Percentiles rank a stretch among this genome's conserved stretches.
phyloP scores from a whole-genome alignment of 2,888 invertebrate genomes.

The Aphodius granarius region DNA sequence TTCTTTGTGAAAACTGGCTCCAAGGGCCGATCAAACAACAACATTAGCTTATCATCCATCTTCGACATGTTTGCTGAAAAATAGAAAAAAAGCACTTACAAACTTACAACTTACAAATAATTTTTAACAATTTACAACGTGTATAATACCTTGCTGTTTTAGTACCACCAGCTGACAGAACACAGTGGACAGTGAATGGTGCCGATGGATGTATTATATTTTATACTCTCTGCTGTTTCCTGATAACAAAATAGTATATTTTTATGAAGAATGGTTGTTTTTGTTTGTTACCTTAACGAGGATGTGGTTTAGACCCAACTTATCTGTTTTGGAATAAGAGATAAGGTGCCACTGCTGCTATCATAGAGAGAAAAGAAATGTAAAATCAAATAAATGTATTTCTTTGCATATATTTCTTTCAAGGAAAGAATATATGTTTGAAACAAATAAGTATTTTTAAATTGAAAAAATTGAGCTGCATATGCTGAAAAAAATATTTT shows the following conservation, averaged over 20 bases:
- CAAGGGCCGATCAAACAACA: slow-evolving; percentile 74
- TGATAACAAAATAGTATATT: neutral
- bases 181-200: neutral
- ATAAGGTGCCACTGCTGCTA: too few species aligned
- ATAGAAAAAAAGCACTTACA: too few species aligned
- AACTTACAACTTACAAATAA: neutral
- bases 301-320: neutral
- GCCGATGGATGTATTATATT: neutral
- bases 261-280: neutral
- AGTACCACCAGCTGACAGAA: neutral
- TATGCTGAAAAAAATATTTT: too few species aligned
- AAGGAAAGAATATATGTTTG: too few species aligned
- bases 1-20: slow-evolving; percentile 80
- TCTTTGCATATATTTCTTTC: too few species aligned
- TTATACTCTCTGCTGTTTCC: neutral
- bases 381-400: too few species aligned
- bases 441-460: too few species aligned
- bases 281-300: neutral
- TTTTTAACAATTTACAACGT: neutral
- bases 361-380: too few species aligned
- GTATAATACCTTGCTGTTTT: neutral
- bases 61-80: neutral
- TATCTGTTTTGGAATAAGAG: neutral
- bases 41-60: slow-evolving; percentile 55
- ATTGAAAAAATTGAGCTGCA: too few species aligned